Evolutionary conservation across 2,888 invertebrate genomes (phyloP).

Genomic region (Drosophila leonis): DNA sequence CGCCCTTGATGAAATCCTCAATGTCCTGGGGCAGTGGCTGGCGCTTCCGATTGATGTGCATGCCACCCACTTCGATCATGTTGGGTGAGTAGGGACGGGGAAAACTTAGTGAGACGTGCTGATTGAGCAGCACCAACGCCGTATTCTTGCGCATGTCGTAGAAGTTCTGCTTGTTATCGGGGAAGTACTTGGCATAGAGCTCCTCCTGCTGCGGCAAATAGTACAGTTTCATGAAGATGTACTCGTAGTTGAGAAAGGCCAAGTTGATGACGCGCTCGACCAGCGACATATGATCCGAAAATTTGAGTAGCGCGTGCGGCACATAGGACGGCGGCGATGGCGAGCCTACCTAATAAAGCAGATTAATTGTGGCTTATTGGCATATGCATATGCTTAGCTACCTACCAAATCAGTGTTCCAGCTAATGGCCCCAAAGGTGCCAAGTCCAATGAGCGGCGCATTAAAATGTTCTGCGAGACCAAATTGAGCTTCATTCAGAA

Average conservation of each 20-base stretch:
- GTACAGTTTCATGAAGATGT: constrained; percentile 61
- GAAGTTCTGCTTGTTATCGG: constrained; percentile 70
- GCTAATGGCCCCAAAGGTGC: constrained; percentile 79
- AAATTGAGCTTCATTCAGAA: constrained; percentile 83
- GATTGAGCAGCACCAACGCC: constrained; percentile 82
- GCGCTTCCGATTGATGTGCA: constrained; percentile 83
- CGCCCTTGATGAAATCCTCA: constrained; percentile 83
- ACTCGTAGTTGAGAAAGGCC: constrained; percentile 65
- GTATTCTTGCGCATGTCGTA: constrained; percentile 74
- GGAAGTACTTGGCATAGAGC: constrained; percentile 78
- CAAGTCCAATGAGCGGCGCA: constrained; percentile 80
- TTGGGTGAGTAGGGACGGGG: constrained; percentile 84
- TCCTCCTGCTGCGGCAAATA: constrained; percentile 81
- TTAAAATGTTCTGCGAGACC: constrained; percentile 82
- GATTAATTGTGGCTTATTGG: neutral
- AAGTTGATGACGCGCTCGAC: constrained; percentile 82
- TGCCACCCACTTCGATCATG: constrained; percentile 85
- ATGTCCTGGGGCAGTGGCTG: constrained; percentile 82
- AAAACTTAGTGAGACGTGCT: constrained; percentile 82
- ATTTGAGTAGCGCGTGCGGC: constrained; percentile 74
- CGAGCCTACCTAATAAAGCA: constrained; percentile 63
- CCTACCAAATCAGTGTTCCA: constrained; percentile 82
- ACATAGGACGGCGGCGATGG: constrained; percentile 84
- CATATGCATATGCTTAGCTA: fast-evolving
- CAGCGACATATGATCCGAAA: constrained; percentile 83